These are phyloP conservation scores for Piscicola geometra DNA, from an alignment of 2,888 invertebrate species.

Conservation along the genomic window DNA sequence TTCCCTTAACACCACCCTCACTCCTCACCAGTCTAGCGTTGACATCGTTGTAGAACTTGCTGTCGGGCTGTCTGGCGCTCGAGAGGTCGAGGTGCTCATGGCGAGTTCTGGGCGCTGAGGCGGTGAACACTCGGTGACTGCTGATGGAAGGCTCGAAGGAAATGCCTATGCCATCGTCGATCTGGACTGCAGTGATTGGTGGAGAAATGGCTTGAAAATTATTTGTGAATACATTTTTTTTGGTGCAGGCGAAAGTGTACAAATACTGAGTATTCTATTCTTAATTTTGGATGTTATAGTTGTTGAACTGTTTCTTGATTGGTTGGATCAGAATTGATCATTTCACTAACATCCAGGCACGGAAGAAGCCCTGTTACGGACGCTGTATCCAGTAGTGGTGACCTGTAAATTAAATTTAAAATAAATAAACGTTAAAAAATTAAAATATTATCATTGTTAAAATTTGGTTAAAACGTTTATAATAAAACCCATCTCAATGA, in stretches of 20 bases:
- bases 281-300: too few relatives aligned
- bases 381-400: not conserved
- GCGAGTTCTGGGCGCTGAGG: not conserved
- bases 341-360: not conserved
- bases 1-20: too few relatives aligned
- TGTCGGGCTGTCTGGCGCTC: not conserved
- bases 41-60: conserved; percentile 15
- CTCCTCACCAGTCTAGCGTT: conserved; percentile 6
- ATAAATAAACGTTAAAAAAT: too few relatives aligned
- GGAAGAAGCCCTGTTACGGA: not conserved
- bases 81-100: conserved; percentile 14
- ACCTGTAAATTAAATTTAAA: too few relatives aligned
- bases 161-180: not conserved
- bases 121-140: not conserved
- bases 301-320: too few relatives aligned
- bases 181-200: not conserved
- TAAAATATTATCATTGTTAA: too few relatives aligned
- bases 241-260: too few relatives aligned
- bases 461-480: too few relatives aligned
- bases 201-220: too few relatives aligned
- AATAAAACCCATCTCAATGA: too few relatives aligned
- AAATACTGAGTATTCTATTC: too few relatives aligned
- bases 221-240: too few relatives aligned
- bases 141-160: not conserved
- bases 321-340: not conserved